Percentiles rank a stretch among this genome's conserved stretches.
Conservation (phyloP, 35 echinoderm and acorn worm genomes). For the Ptychodera flava region DNA sequence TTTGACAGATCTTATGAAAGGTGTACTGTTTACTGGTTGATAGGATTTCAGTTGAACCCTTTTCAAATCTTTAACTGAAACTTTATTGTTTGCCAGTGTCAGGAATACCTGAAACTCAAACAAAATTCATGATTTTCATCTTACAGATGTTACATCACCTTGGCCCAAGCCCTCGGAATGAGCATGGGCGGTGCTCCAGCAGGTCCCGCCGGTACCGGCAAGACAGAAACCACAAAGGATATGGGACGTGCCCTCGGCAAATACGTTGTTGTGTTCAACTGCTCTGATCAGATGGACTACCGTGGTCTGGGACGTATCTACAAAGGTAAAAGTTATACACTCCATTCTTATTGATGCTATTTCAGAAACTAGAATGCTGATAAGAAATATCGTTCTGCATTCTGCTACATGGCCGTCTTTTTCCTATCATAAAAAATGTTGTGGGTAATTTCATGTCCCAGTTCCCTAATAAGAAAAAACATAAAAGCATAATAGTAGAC, state of each 20-base stretch:
- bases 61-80: too few relatives aligned
- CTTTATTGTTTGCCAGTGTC: too few relatives aligned
- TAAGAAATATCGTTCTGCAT: not conserved
- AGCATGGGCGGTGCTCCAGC: slow-evolving; percentile 97
- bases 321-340: slow-evolving; percentile 45
- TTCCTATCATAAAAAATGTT: too few relatives aligned
- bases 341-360: not conserved
- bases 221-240: slow-evolving; percentile 97
- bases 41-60: too few relatives aligned
- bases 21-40: too few relatives aligned
- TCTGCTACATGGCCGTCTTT: too few relatives aligned
- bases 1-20: too few relatives aligned
- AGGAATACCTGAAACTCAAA: too few relatives aligned
- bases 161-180: slow-evolving; percentile 92
- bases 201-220: slow-evolving; percentile 90
- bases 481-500: too few relatives aligned
- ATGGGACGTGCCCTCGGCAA: slow-evolving; percentile 93
- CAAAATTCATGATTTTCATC: too few relatives aligned
- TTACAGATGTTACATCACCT: slow-evolving; percentile 91
- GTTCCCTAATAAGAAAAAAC: too few relatives aligned
- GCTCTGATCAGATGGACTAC: slow-evolving; percentile 99
- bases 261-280: slow-evolving; percentile 97
- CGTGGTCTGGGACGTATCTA: slow-evolving; percentile 92
- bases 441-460: too few relatives aligned
- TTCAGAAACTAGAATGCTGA: not conserved